Evolutionary conservation across 2,113 vertebrate genomes (phyloP), one percentile per base, ranked within the genome.

Genomic region (Laticauda laticaudata): DNA sequence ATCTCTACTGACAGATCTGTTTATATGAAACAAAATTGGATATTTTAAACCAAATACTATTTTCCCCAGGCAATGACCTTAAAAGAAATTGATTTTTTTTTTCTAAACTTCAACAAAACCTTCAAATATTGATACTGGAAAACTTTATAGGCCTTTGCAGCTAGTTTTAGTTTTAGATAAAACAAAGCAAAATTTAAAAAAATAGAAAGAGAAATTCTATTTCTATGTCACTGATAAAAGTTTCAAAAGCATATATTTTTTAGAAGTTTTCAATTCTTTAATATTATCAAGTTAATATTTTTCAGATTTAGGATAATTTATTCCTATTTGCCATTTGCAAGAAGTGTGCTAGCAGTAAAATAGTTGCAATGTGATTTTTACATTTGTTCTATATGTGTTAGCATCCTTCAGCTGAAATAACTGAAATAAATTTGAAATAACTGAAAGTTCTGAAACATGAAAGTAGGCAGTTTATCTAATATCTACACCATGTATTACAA

Each of bases 41-140:
- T 93, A 93, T 94, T 94, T 93, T 91, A 85, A 93, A 75, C 5
- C 7, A 0, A 14, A 64, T 21, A 56, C 53, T 81, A 23, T 94
- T 93, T 26, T 94, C 93, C 87, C 12, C 45, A 91, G 92, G 11
- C 87, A 24, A 88, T 88, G 26, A 2, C 34, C 91, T 94, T 92
- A 92, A 56, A 54, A 57, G n/a, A 43, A 43, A 56, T 92, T 94
- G n/a, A 21, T 53, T 92, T 92, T 93, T 56, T 55, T 94, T 93
- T 53, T 92, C 89, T 91, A 75, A 94, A 91, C 45, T 93, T 94
- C 86, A 95, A 56, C 23, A 75, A 10, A 56, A 87, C 0, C 56
- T 96, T 96, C 94, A 86, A 93, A 90, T 94, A 51, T 43, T 93
- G 87, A 86, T 0, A 0, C 90, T 95, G 93, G 26, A 93, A 91